Evolutionary conservation across 1,140 invertebrate species (phyloP).

Genomic region (Philotrypesis tridentata): DNA sequence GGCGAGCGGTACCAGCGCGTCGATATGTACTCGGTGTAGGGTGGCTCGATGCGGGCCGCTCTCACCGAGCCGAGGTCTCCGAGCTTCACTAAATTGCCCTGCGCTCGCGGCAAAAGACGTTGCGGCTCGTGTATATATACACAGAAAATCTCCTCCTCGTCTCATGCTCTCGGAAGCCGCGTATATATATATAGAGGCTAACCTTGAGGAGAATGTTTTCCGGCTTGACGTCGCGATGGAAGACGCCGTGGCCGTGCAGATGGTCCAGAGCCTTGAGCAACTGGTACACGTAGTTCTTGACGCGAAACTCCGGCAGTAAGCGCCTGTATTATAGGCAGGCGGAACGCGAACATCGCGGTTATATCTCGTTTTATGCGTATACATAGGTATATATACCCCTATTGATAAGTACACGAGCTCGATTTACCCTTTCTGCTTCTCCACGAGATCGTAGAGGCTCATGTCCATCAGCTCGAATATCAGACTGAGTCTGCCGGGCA

Average conservation of each 20-base stretch:
- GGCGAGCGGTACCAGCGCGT: conserved; percentile 83
- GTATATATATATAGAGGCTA: too few species aligned
- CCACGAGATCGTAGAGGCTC: conserved; percentile 81
- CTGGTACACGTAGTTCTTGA: conserved; percentile 76
- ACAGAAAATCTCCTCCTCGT: too few species aligned
- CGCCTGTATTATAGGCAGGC: too few species aligned
- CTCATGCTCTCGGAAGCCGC: too few species aligned
- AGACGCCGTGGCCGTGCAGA: conserved; percentile 78
- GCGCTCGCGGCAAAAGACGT: not conserved
- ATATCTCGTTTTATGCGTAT: not conserved
- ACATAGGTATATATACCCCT: not conserved
- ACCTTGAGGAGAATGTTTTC: conserved; percentile 81
- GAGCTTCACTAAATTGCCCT: conserved; percentile 78
- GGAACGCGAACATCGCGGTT: conserved; percentile 33
- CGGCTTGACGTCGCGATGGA: conserved; percentile 82
- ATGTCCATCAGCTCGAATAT: conserved; percentile 83
- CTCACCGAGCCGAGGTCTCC: conserved; percentile 68
- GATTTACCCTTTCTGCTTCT: conserved; percentile 70
- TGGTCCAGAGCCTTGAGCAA: conserved; percentile 75
- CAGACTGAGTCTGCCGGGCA: conserved; percentile 75
- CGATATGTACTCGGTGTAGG: conserved; percentile 83
- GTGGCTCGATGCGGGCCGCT: conserved; percentile 69
- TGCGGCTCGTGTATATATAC: too few species aligned
- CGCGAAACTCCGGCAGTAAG: conserved; percentile 68
- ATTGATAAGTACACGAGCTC: not conserved